A percentile compares a stretch with the other conserved stretches of the same genome.
These are phyloP conservation scores for Euglossa dilemma DNA, from an alignment of 1,140 invertebrate genomes.

Conservation along the genomic window DNA sequence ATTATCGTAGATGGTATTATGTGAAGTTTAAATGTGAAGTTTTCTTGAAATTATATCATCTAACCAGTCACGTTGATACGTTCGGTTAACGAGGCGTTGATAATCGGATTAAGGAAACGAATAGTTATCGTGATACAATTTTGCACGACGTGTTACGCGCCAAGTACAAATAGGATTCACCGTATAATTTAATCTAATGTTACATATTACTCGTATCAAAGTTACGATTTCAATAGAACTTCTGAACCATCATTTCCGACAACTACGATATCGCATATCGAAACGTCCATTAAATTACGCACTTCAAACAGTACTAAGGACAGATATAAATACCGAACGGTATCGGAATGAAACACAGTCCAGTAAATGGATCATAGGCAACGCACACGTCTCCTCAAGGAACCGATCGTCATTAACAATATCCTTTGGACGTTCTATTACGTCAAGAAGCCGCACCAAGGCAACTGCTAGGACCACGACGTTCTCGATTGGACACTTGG, in stretches of 20 bases:
- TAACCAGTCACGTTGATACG: background rate
- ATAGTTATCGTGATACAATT: background rate
- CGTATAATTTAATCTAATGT: background rate
- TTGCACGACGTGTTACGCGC: background rate
- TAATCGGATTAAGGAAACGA: slow-evolving; percentile 3
- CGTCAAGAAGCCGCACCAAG: too few relatives aligned
- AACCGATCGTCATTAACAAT: too few relatives aligned
- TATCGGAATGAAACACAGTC: too few relatives aligned
- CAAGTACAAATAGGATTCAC: background rate
- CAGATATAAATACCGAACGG: too few relatives aligned
- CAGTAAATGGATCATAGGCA: too few relatives aligned
- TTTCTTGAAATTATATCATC: background rate
- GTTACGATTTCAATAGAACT: background rate
- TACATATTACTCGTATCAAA: background rate
- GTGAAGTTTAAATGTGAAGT: background rate
- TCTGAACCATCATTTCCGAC: background rate
- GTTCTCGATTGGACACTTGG: too few relatives aligned
- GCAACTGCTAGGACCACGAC: too few relatives aligned
- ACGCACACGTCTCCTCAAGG: too few relatives aligned
- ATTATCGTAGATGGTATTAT: too few relatives aligned
- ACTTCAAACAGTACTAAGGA: too few relatives aligned
- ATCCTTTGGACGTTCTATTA: too few relatives aligned
- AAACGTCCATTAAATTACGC: background rate
- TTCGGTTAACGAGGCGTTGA: background rate
- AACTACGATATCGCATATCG: too few relatives aligned